Conservation (phyloP, 23 tunicate genomes). For the Botrylloides violaceus region DNA sequence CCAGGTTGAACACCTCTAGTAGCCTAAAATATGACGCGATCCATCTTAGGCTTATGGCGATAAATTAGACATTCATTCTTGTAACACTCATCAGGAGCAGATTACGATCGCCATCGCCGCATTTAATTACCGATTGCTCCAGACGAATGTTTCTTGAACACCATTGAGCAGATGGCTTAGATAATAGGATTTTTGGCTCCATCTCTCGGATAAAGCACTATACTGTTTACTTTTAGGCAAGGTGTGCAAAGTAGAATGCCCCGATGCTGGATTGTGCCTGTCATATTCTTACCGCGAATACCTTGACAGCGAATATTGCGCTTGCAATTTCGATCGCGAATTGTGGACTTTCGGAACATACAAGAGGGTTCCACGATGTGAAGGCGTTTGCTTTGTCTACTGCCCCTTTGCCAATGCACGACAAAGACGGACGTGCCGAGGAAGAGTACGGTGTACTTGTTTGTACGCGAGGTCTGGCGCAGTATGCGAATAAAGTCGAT, state of each 20-base stretch:
- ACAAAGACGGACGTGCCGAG: neutral
- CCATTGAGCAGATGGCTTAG: too few relatives aligned
- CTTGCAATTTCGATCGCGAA: neutral
- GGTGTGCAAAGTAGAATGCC: neutral
- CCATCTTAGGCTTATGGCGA: too few relatives aligned
- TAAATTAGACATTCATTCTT: too few relatives aligned
- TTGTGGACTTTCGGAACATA: neutral
- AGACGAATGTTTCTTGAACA: too few relatives aligned
- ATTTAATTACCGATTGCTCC: too few relatives aligned
- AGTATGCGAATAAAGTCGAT: neutral
- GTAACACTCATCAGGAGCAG: too few relatives aligned
- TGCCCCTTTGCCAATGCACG: neutral
- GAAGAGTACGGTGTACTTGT: neutral
- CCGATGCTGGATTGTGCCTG: neutral
- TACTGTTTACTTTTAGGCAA: too few relatives aligned
- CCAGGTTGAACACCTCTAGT: too few relatives aligned
- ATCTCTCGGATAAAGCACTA: too few relatives aligned
- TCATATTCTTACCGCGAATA: neutral
- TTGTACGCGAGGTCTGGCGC: neutral
- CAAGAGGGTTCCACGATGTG: neutral
- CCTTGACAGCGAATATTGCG: neutral
- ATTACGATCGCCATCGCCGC: too few relatives aligned
- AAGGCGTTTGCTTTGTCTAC: neutral
- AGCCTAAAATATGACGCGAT: too few relatives aligned
- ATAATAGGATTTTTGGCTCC: too few relatives aligned